Base-by-base conservation (phyloP, 2,113 vertebrate species). In the Macquaria australasica region DNA sequence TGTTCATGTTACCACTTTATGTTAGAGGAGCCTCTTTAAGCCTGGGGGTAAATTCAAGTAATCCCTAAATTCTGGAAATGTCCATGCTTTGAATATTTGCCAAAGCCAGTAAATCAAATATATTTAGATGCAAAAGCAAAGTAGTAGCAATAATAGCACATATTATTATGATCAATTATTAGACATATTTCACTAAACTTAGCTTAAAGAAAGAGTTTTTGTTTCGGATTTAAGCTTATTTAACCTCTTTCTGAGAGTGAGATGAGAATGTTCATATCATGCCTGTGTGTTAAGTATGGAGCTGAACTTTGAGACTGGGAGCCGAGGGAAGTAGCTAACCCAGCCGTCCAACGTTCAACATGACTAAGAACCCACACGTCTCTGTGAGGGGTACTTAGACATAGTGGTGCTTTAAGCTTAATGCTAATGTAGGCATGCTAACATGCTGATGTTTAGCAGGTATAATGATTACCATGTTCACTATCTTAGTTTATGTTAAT, bases 1-100 rank as follows among this genome's bases (percentile, higher is more conserved):
- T 39, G 31, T 48, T 71, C 15, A 20, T 67, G 37, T 73, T 56
- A 21, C 25, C 75, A 59, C 28, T 73, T 78, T 16, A 23, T 34
- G 21, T 67, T 6, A 55, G 23, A 58, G 58, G 51, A 77, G 39
- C 34, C 5, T 55, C 16, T 53, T 53, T 66, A 28, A 73, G 11
- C 39, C 41, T 34, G 21, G 3, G 39, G 67, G 8, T 31, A 41
- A 64, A 62, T 79, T 43, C 8, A 60, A 0, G 8, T 55, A 62
- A 56, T 56, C 28, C 25, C 16, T 25, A 51, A n/a, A 67, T 72
- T 53, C 31, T 78, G 15, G 10, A 31, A 73, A 58, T 43, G 5
- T 48, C 12, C 8, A 62, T 53, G 31, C 34, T 45, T 48, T 60
- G 10, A 34, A 25, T 48, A 23, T 76, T 67, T 72, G 7, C 21